Evolutionary conservation across 1,140 invertebrate species (phyloP), one percentile per base, ranked within the genome.

Genomic region (Charaxes varanes): DNA sequence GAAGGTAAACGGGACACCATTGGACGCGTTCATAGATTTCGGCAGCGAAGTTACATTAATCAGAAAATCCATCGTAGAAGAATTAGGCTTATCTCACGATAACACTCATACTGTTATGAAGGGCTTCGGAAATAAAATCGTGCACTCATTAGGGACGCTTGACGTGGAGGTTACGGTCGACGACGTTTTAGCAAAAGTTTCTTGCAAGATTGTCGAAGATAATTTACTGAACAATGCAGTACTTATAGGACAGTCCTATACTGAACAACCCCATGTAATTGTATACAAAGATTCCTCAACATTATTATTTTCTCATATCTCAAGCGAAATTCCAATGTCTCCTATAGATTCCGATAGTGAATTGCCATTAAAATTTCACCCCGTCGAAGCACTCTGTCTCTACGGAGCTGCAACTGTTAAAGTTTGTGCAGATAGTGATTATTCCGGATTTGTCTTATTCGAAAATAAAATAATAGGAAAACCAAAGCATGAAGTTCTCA

Each of bases 181-280:
- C 28, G 36, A 37, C 7, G 49, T 61, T 2, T 12, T 2, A 5
- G 53, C 50, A 10, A 5, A 22, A 0, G 31, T 47, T 2, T 3
- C 2, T 2, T 42, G 38, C 31, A 30, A 41, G 8, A 46, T 53
- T 12, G 51, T 59, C 6, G 22, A 23, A 27, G 47, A 58, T 24
- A 6, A 30, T 7, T 35, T 33, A 15, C 15, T 58, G 1, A 43
- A 53, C 6, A 13, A 27, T 6, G 22, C 53, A 2, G 12, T 56
- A 6, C 32, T 51, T 7, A 41, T 52, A 19, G 48, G 49, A 16
- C 49, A 57, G 6, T 21, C 44, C 1, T 52, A 40, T 38, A 45
- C 53, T 0, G 53, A 57, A 21, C 45, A 45, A 21, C 34, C 41
- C 3, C 41, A 57, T 31, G 17, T 57, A 7, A 6, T 12, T 10